Conservation (phyloP, 2,113 vertebrate species). For the Bungarus multicinctus region DNA sequence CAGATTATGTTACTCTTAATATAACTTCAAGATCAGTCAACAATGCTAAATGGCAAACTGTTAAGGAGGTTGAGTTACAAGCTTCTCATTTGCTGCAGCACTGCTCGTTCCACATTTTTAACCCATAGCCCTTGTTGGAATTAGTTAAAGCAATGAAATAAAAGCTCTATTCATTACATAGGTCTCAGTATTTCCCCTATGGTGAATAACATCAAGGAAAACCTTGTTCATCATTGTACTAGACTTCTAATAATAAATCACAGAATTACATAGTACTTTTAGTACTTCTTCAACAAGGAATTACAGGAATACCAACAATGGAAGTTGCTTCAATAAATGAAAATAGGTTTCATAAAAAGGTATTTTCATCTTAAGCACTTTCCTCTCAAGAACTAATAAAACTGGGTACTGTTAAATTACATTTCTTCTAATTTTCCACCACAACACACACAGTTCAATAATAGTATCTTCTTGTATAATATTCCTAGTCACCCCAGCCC, state of each 20-base stretch:
- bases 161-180: background rate
- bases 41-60: background rate
- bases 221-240: constrained; percentile 12
- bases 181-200: background rate
- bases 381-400: background rate
- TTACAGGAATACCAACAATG: background rate
- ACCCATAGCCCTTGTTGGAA: background rate
- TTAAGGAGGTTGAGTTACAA: background rate
- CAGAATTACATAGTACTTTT: background rate
- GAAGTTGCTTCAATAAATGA: background rate
- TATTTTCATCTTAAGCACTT: background rate
- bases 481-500: background rate
- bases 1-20: background rate
- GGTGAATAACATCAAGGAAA: background rate
- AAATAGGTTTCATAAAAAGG: background rate
- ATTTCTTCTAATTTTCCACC: background rate
- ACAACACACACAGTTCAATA: background rate
- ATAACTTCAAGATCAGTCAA: background rate
- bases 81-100: background rate
- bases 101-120: background rate
- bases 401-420: background rate
- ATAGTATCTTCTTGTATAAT: background rate
- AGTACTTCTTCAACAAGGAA: background rate
- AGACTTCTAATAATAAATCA: background rate
- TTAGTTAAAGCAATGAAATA: background rate